Conservation (phyloP, 2,113 vertebrate genomes). For the Lepisosteus oculatus region DNA sequence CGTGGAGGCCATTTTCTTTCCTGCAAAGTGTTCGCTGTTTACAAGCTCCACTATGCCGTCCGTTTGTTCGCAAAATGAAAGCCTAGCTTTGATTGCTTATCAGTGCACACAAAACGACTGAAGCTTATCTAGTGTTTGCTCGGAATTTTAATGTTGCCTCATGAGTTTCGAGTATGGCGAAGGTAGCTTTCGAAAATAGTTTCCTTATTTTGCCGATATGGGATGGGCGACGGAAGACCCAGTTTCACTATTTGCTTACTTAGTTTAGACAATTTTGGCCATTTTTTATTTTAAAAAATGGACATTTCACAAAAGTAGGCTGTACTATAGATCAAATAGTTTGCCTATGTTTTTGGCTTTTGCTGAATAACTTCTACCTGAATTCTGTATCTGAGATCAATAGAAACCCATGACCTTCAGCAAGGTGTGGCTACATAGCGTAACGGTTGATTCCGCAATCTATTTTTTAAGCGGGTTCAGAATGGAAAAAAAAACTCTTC, state of each 20-base stretch:
- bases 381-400: neutral
- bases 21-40: neutral
- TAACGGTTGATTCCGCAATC: too few relatives aligned
- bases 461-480: too few relatives aligned
- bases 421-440: neutral
- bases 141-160: slow-evolving; percentile 27
- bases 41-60: slow-evolving; percentile 7
- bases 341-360: too few relatives aligned
- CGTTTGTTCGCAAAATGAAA: slow-evolving; percentile 34
- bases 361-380: neutral
- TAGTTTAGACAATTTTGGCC: neutral
- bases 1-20: slow-evolving; percentile 70
- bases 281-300: neutral
- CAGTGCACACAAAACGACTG: slow-evolving; percentile 37
- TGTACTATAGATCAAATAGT: too few relatives aligned
- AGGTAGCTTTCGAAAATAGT: neutral
- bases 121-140: slow-evolving; percentile 50
- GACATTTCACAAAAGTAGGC: neutral
- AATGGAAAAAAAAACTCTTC: too few relatives aligned
- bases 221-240: neutral
- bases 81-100: slow-evolving; percentile 24
- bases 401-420: neutral
- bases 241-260: slow-evolving; percentile 7
- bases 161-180: slow-evolving; percentile 37
- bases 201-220: neutral